phyloP scores from a whole-genome alignment of 2,888 invertebrate species.

The Gnatocerus cornutus region DNA sequence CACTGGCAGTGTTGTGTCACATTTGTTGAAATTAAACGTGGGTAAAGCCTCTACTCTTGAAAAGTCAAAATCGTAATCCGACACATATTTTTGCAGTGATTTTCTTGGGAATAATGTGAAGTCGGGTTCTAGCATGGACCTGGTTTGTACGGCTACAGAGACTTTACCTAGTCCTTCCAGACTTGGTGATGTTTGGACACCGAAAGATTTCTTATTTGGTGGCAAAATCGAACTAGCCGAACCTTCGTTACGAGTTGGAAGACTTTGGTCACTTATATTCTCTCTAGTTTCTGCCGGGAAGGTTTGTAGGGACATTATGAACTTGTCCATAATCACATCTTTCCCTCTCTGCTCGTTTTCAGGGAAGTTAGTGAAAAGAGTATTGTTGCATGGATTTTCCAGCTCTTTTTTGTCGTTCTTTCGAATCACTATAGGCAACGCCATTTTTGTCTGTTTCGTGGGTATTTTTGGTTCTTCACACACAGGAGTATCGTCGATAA shows the following conservation, averaged over 20 bases:
- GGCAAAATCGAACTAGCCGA: neutral
- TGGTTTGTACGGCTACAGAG: slow-evolving; percentile 28
- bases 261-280: neutral
- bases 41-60: slow-evolving; percentile 22
- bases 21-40: slow-evolving; percentile 7
- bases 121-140: neutral
- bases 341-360: slow-evolving; percentile 64
- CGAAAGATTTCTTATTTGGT: slow-evolving; percentile 11
- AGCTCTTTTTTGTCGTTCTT: slow-evolving; percentile 13
- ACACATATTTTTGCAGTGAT: slow-evolving; percentile 31
- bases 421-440: slow-evolving; percentile 28
- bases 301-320: slow-evolving; percentile 65
- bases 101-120: slow-evolving; percentile 25
- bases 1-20: slow-evolving; percentile 1
- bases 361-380: slow-evolving; percentile 51
- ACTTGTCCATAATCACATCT: slow-evolving; percentile 67
- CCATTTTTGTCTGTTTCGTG: slow-evolving; percentile 16
- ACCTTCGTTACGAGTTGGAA: neutral
- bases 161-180: slow-evolving; percentile 1
- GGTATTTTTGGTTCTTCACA: slow-evolving; percentile 11
- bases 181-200: slow-evolving; percentile 22
- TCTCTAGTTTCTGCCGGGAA: slow-evolving; percentile 17
- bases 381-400: slow-evolving; percentile 7
- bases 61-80: slow-evolving; percentile 49
- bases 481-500: slow-evolving; percentile 23